Evolutionary conservation across 2,888 invertebrate species (phyloP), one percentile per base, ranked within the genome.

Genomic region (Cerceris rybyensis): DNA sequence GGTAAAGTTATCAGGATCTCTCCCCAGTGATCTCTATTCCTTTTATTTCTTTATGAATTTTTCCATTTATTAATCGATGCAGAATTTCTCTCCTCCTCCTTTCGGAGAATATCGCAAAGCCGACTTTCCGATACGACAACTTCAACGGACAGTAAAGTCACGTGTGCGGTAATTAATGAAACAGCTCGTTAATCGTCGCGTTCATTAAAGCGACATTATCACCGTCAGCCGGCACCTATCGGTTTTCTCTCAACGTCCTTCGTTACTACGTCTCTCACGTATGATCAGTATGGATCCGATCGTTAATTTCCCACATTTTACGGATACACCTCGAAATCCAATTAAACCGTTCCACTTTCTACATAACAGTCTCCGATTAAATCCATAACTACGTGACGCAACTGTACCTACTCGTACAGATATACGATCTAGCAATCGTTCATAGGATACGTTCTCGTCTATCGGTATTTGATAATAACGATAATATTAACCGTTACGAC

Each of bases 1-100:
- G 93, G 93, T 93, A 88, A 89, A 54, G 70, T 28, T 28, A 28
- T 28, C 28, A 28, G 28, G 28, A 28, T 28, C 28, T 28, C 28
- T 28, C 28, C 28, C 28, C 4, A 1, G 28, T 28, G 28, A 8
- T 43, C 46, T 5, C 46, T 46, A 1, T 74, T 46, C 5, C 39
- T 28, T 28, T 28, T 28, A 28, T 28, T 28, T 28, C 28, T 28
- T 4, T 28, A 28, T n/a, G n/a, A n/a, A n/a, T n/a, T n/a, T n/a
- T n/a, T n/a, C n/a, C n/a, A n/a, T n/a, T n/a, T n/a, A n/a, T 28
- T 28, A 28, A 28, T 28, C 28, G 28, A 2, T 1, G 28, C 28
- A 28, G 28, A 28, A 28, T 28, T 28, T 28, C 4, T 28, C 4
- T 28, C 28, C 28, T 28, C 28, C 2, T 28, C 28, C 28, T 28